Conservation (phyloP, 2,113 vertebrate species). For the Takifugu flavidus region DNA sequence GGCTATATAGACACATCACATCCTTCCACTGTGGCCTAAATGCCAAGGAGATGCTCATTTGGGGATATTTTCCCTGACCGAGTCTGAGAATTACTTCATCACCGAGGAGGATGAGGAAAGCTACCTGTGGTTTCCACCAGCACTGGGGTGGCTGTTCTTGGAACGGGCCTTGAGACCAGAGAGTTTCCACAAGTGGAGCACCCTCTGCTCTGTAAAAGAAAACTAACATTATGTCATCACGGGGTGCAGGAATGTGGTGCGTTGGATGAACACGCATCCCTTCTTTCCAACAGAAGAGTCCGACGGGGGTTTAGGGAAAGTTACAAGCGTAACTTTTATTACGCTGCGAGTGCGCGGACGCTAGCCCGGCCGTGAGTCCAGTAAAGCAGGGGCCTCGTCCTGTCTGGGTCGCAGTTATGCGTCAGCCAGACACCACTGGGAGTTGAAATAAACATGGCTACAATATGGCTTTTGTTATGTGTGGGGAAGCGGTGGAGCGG, state of each 20-base stretch:
- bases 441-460: constrained; percentile 44
- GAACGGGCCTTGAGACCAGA: constrained; percentile 25
- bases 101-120: constrained; percentile 48
- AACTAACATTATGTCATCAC: constrained; percentile 40
- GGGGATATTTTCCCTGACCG: constrained; percentile 49
- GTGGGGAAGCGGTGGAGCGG: constrained; percentile 7
- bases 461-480: constrained; percentile 51
- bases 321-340: too few species aligned
- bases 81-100: constrained; percentile 50
- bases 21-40: constrained; percentile 33
- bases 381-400: constrained; percentile 26
- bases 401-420: constrained; percentile 25
- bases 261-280: too few species aligned
- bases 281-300: background rate
- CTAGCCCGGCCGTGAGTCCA: constrained; percentile 8
- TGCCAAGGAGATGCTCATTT: constrained; percentile 40
- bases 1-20: background rate
- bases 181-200: constrained; percentile 57
- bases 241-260: constrained; percentile 12
- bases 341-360: background rate
- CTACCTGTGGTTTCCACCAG: constrained; percentile 53
- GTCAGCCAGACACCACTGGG: constrained; percentile 39
- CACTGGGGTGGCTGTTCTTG: constrained; percentile 50
- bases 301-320: too few species aligned
- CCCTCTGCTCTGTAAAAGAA: constrained; percentile 41